Base-by-base conservation (phyloP, 2,797 vertebrate genomes). In the Paramormyrops hopkinsi region DNA sequence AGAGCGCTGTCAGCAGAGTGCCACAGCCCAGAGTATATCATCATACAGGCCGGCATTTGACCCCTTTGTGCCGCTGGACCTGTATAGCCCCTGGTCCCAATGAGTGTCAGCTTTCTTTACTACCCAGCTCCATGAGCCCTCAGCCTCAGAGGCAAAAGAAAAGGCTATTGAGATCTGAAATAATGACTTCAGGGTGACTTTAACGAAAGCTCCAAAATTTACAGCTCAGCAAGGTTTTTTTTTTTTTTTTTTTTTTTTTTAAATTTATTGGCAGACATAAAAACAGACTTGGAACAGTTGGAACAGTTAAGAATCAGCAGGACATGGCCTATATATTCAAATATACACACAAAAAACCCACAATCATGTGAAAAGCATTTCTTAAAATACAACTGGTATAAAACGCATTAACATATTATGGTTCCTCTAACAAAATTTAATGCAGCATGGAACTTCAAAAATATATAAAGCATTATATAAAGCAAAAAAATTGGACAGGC, bases 131-230 rank as follows among this genome's bases (percentile, higher is more conserved):
- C 19, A 46, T 25, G 59, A 89, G 84, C 46, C 12, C 44, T 50
- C 93, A 92, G 92, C 94, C 94, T 94, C 94, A 93, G 93, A 94
- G 95, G 93, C 86, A 92, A 93, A 94, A 93, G 92, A 94, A 94
- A 95, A 95, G 95, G 95, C 94, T 93, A 87, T 94, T 94, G 95
- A 95, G 94, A 92, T 94, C 92, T 94, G 93, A 94, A 94, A 94
- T 95, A 94, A 95, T 93, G 92, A 93, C 93, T 91, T 25, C 19
- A 86, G 76, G 54, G 87, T 51, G 56, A 92, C 92, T 94, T 92
- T 95, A 95, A 95, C 91, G 93, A 95, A 95, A 93, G 93, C 93
- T 91, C 95, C 94, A 93, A 94, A 94, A 95, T 95, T 94, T 95
- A 96, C 94, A 94, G 94, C 94, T 95, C 94, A 92, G 93, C 93